Conservation (phyloP, 2,888 invertebrate genomes). For the Xestia rhomboidea region DNA sequence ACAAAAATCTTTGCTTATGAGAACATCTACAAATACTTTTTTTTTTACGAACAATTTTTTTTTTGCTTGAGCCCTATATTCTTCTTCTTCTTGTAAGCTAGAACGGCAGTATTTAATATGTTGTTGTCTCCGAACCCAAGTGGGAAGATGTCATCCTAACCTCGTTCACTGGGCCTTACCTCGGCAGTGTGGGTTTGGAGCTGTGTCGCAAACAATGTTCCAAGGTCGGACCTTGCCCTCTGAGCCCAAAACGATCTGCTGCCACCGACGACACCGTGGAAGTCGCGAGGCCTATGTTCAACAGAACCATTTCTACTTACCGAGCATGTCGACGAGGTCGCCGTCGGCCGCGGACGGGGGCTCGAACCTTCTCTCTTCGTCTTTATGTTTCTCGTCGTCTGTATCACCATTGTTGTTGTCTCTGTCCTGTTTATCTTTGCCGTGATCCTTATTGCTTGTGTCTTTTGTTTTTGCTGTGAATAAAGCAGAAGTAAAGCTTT, state of each 20-base stretch:
- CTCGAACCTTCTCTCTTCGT: slow-evolving; percentile 96
- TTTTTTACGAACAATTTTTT: background rate
- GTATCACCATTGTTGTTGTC: slow-evolving; percentile 92
- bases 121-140: background rate
- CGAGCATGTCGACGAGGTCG: slow-evolving; percentile 97
- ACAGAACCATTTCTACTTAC: slow-evolving; percentile 78
- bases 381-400: slow-evolving; percentile 92
- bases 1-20: background rate
- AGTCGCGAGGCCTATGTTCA: background rate
- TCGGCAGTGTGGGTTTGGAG: background rate
- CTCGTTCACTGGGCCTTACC: background rate
- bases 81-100: background rate
- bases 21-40: background rate
- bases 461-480: slow-evolving; percentile 86
- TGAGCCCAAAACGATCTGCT: background rate
- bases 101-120: background rate
- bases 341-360: slow-evolving; percentile 94
- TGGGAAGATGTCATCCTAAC: background rate
- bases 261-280: background rate
- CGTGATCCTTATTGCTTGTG: slow-evolving; percentile 78
- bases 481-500: background rate
- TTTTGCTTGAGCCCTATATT: background rate
- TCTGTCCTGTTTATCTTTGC: slow-evolving; percentile 87
- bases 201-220: background rate
- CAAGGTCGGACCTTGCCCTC: background rate